phyloP scores from a whole-genome alignment of 2,113 vertebrate genomes.

The Procavia capensis region DNA sequence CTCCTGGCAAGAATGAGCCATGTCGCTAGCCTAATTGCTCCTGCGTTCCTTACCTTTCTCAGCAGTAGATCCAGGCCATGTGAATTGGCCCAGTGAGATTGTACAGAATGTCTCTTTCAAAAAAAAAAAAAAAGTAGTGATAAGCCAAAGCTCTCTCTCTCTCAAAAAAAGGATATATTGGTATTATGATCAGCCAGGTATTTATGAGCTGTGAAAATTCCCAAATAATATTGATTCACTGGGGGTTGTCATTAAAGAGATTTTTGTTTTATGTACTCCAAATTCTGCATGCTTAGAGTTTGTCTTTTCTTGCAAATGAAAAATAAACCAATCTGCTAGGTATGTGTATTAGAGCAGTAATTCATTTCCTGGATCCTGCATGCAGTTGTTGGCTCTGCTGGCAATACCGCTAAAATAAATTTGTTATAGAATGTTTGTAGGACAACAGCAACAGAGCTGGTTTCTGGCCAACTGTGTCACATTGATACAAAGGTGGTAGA shows the following conservation, averaged over 20 bases:
- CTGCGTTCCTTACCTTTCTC: neutral
- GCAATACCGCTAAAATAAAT: neutral
- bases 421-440: neutral
- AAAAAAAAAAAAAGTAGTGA: neutral
- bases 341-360: neutral
- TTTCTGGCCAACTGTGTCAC: neutral
- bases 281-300: neutral
- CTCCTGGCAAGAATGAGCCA: neutral
- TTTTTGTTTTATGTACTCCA: neutral
- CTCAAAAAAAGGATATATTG: neutral
- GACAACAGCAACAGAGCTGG: neutral
- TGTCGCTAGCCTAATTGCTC: neutral
- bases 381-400: constrained; percentile 30
- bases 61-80: neutral
- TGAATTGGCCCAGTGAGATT: neutral
- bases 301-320: constrained; percentile 5
- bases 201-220: neutral
- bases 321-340: neutral
- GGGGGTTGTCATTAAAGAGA: neutral
- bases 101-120: neutral
- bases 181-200: neutral
- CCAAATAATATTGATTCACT: neutral
- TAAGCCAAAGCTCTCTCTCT: neutral
- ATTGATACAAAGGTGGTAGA: neutral
- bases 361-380: constrained; percentile 8